Evolutionary conservation across 1,140 invertebrate genomes (phyloP).

Genomic region (Plectrocnemia conspersa): DNA sequence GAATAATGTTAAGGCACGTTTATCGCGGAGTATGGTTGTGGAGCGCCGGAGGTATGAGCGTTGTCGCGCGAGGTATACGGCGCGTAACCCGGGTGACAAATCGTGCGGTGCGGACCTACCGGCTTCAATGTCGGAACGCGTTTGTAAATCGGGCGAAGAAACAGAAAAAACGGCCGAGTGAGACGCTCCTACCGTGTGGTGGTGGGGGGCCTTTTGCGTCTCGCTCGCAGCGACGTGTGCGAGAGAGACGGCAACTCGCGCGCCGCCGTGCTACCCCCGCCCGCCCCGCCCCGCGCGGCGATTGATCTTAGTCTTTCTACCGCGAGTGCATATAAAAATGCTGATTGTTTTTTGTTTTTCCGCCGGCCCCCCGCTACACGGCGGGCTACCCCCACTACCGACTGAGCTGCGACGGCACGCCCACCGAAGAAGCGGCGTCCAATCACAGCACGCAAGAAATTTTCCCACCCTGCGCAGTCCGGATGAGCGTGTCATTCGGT

Average conservation of each 20-base stretch:
- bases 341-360: conserved; percentile 13
- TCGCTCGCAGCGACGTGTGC: not conserved
- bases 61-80: conserved; percentile 13
- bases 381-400: not conserved
- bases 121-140: conserved; percentile 26
- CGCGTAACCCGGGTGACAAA: conserved; percentile 28
- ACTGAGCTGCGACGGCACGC: not conserved
- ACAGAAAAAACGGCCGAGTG: conserved; percentile 26
- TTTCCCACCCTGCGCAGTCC: conserved; percentile 1
- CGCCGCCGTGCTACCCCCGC: no score
- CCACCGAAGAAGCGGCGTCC: not conserved
- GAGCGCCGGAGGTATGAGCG: no score
- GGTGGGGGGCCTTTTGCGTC: not conserved
- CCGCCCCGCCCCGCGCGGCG: conserved; percentile 18
- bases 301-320: conserved; percentile 30
- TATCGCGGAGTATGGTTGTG: no score
- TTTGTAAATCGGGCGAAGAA: conserved; percentile 31
- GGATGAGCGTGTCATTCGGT: conserved; percentile 23
- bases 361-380: conserved; percentile 3
- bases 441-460: not conserved
- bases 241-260: conserved; percentile 8
- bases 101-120: conserved; percentile 26
- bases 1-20: not conserved
- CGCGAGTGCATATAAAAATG: conserved; percentile 31
- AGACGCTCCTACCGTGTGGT: conserved; percentile 2